A percentile compares a stretch with the other conserved stretches of the same genome.
Evolutionary conservation across 2,113 vertebrate genomes (phyloP).

Genomic region (Syrrhaptes paradoxus): DNA sequence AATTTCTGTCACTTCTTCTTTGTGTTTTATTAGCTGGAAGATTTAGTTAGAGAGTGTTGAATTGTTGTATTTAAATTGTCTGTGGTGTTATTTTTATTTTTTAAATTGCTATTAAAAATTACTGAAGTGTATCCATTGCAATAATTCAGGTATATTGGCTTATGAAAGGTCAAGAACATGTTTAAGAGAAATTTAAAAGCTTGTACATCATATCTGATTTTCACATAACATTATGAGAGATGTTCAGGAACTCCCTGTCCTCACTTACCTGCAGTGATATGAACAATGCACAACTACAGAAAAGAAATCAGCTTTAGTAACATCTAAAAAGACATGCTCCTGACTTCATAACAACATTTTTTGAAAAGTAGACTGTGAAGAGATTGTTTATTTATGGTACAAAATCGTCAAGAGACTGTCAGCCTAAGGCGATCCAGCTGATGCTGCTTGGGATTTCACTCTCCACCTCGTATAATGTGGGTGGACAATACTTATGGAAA

Average conservation of each 20-base stretch:
- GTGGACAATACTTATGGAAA: background rate
- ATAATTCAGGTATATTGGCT: background rate
- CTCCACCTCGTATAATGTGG: background rate
- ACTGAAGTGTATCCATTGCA: background rate
- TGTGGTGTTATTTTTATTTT: background rate
- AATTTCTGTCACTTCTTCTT: background rate
- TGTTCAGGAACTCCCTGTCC: background rate
- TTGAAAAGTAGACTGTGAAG: background rate
- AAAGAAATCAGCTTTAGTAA: background rate
- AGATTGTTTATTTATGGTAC: background rate
- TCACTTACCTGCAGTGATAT: background rate
- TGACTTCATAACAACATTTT: background rate
- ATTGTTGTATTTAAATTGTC: background rate
- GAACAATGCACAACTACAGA: background rate
- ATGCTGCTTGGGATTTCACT: background rate
- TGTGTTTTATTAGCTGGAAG: conserved; percentile 2
- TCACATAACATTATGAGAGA: background rate
- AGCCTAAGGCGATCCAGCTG: background rate
- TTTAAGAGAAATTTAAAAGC: background rate
- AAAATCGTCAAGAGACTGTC: background rate
- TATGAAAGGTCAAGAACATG: background rate
- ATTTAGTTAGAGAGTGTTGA: background rate
- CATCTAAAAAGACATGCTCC: background rate
- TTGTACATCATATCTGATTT: background rate
- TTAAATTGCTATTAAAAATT: background rate